Evolutionary conservation across 2,888 invertebrate genomes (phyloP), one percentile per base, ranked within the genome.

Genomic region (Pandemis corylana): DNA sequence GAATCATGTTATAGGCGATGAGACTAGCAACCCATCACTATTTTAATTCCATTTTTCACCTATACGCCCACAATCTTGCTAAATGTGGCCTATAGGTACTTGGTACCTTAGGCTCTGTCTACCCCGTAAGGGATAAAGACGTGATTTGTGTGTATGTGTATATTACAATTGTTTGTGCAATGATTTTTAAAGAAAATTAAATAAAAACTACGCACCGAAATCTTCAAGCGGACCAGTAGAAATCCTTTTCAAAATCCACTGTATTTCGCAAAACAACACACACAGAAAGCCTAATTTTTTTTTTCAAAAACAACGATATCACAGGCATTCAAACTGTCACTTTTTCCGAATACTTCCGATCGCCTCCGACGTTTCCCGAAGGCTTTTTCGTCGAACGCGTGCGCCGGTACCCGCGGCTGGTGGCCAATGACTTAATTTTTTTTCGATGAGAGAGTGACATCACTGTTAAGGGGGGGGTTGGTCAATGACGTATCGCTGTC

Each of bases 341-440:
- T 69, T 36, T 53, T 68, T 13, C 68, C 61, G 68, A 68, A 46
- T 36, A 2, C 10, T n/a, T 5, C 62, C 62, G 62, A 62, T 9
- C n/a, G 28, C 53, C 28, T 59, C 64, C 49, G 49, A 49, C 13
- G 9, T 65, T 59, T 49, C 7, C 69, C 69, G 74, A 61, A 46
- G 46, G 15, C 36, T 36, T 10, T 63, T 59, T 51, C 28, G 65
- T 13, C 49, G 13, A 4, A 41, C 61, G 49, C 51, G 28, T 69
- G 74, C 59, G 74, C 28, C 42, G 42, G 15, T 1, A 13, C 28
- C 62, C 59, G 41, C 65, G 69, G 44, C 61, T 28, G 42, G 44
- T 62, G 69, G 61, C 65, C 69, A 65, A 66, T 74, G 74, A 70
- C 74, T 69, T 74, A 74, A 51, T 70, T 46, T 61, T 56, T 66